Base-by-base conservation (phyloP, 1,140 invertebrate species). In the Marisa cornuarietis region DNA sequence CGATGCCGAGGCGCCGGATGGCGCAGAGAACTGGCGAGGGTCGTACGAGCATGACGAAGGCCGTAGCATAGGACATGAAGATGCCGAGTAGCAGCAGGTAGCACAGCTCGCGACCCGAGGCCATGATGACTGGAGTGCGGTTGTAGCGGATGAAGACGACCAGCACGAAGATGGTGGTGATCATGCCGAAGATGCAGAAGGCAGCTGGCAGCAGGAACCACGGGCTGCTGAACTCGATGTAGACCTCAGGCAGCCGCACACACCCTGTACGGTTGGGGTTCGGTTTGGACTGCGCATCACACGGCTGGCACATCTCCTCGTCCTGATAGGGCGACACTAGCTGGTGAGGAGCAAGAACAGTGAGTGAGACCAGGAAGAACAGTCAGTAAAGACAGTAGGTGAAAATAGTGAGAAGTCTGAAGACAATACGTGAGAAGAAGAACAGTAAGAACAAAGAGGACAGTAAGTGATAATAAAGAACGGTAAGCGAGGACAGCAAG, bases 21-120 rank as follows among this genome's bases (percentile, higher is more conserved):
- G 93, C 92, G 87, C 95, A 95, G 18, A 93, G 92, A 81, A 92
- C 87, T 0, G 91, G 89, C 5, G 93, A 93, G 18, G 95, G 95
- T 51, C 84, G 85, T 14, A 88, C 83, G 9, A 91, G 82, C 84
- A 91, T 87, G 24, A 90, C 85, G 71, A 91, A 86, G 26, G 90
- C 89, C 54, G 89, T 91, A 31, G 82, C 82, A 79, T 90, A 91
- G 24, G 89, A 87, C 71, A 90, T 71, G 76, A 83, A 91, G 76
- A 87, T 93, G 49, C 91, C 91, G 49, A 85, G 81, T 11, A 91
- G 84, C 13, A 91, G 83, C 22, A 91, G 84, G 81, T 90, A 91
- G 77, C 90, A 90, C 18, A 91, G 83, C 80, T 91, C 91, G 69
- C 90, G 79, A 5, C 89, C 91, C n/a, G 88, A 90, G 20, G 91